Evolutionary conservation across 2,113 vertebrate genomes (phyloP), one percentile per base, ranked within the genome.

Genomic region (Chrysemys picta): DNA sequence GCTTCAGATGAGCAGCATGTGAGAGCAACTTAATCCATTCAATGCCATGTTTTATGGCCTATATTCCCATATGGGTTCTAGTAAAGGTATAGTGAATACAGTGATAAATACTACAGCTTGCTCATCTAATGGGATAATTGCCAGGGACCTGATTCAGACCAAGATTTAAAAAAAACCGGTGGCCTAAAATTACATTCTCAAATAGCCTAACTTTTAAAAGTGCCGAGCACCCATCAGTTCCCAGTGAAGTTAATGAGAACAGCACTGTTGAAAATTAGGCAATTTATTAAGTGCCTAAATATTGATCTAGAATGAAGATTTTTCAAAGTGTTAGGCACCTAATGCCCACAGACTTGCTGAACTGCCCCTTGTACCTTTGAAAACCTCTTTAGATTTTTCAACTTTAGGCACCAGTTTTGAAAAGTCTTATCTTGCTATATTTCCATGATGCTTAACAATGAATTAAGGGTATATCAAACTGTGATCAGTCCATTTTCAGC

Each of bases 391-490:
- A 75, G 94, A 24, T n/a, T n/a, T n/a, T n/a, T 31, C 82, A 53
- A 83, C 4, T 53, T 56, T n/a, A 21, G 1, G 2, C 31, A 8
- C 9, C 0, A 10, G 9, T 35, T 49, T 87, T 80, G 10, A 10
- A 21, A 1, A 42, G 69, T 91, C 62, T 89, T 93, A 82, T 49
- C 87, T 88, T 17, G 25, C 29, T 91, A 52, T 91, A 95, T 96
- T 96, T 87, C 91, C 78, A 56, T 53, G 54, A 86, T 72, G 88
- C 89, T 94, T 97, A 95, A 49, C 35, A 80, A 49, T 82, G 91
- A 84, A 94, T 96, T 96, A 94, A 95, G 25, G 38, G 62, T 89
- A 88, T 89, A 38, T 93, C 94, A 94, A 96, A 27, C 82, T 86
- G 78, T 80, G 87, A 88, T 50, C 62, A 95, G 24, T 21, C 52